A percentile compares a stretch with the other conserved stretches of the same genome.
phyloP scores from a whole-genome alignment of 2,797 vertebrate species.

The Rhinatrema bivittatum region DNA sequence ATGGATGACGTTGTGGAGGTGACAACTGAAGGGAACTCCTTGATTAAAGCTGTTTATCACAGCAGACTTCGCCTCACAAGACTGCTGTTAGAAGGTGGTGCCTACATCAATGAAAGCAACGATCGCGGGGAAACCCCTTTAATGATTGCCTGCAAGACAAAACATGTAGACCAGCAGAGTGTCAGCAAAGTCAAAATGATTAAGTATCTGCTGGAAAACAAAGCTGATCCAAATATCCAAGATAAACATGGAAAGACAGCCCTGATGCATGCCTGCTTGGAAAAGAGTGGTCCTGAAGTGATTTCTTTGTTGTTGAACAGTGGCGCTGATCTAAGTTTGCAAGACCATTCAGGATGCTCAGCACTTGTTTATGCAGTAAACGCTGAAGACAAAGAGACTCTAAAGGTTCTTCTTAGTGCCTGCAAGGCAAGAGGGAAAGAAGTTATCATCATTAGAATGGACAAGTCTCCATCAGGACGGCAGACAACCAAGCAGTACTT shows the following conservation, averaged over 20 bases:
- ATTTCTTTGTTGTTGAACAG: constrained; percentile 67
- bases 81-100: constrained; percentile 80
- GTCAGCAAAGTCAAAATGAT: constrained; percentile 77
- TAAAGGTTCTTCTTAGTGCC: constrained; percentile 69
- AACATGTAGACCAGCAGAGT: constrained; percentile 70
- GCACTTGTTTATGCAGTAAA: constrained; percentile 77
- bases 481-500: constrained; percentile 77
- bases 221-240: constrained; percentile 87
- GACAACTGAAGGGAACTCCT: constrained; percentile 67
- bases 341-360: constrained; percentile 73
- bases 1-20: constrained; percentile 47
- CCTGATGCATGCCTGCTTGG: constrained; percentile 81
- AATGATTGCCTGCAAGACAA: constrained; percentile 82
- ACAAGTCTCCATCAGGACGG: constrained; percentile 63
- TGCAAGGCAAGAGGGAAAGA: constrained; percentile 77
- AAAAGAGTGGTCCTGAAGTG: constrained; percentile 67
- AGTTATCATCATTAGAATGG: constrained; percentile 83
- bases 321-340: constrained; percentile 74
- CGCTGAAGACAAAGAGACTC: constrained; percentile 65
- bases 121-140: constrained; percentile 77
- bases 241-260: constrained; percentile 84
- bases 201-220: constrained; percentile 81
- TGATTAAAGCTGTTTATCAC: constrained; percentile 81
- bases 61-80: constrained; percentile 81
- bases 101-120: constrained; percentile 89